Base-by-base conservation (phyloP, 2,888 invertebrate species). In the Drosophila mulleri region DNA sequence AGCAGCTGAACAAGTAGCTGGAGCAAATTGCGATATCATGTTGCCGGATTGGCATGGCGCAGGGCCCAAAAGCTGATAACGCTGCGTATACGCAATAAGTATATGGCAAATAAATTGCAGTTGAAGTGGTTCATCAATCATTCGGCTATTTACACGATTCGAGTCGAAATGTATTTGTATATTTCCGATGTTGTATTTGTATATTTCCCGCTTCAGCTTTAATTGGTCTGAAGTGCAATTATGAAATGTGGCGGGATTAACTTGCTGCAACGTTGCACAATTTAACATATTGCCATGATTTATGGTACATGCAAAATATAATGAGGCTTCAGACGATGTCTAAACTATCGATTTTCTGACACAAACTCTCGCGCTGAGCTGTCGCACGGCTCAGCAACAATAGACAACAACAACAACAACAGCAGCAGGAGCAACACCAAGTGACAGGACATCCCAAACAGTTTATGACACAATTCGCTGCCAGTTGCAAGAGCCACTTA, bases 271-370 rank as follows among this genome's bases (percentile, higher is more conserved):
- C 75, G 64, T 48, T 75, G 79, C 75, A 75, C 75, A 75, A 78
- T 66, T 61, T 45, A 53, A 65, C 48, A 66, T 61, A 57, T 48
- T 52, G 3, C 14, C 67, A 57, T 76, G 76, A 85, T 72, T 80
- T 71, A 86, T 86, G 67, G 61, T 66, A 53, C 42, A 81, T 72
- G 84, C 77, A 68, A 64, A 70, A 75, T 84, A 75, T 84, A 89
- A 89, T 89, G 80, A 84, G 89, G 65, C 85, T 70, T 72, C 82
- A 84, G 45, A 65, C 68, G 67, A 68, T 72, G 80, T 82, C 83
- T 72, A 71, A 84, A 67, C 65, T 72, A 88, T 84, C 65, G 84
- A 84, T 89, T 89, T 84, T 82, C 67, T 89, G 88, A 68, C 84
- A 84, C 52, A 62, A 48, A 64, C 67, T 52, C 52, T 9, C 68